Conservation (phyloP, 2,888 invertebrate genomes). For the Sisyra nigra region DNA sequence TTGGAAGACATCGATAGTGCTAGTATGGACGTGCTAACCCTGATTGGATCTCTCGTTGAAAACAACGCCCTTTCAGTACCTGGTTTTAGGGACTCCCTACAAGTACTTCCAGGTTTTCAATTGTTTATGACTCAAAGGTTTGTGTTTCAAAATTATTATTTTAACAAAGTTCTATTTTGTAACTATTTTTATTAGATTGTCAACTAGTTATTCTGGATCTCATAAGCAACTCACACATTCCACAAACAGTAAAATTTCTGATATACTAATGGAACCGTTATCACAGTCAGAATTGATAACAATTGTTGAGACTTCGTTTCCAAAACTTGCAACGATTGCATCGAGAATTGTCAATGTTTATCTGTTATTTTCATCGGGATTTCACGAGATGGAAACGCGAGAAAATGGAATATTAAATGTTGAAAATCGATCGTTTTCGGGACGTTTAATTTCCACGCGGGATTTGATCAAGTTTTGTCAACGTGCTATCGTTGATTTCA, state of each 20-base stretch:
- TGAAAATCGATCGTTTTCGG: slow-evolving; percentile 24
- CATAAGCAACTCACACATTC: slow-evolving; percentile 44
- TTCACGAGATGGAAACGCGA: slow-evolving; percentile 29
- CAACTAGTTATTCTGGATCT: slow-evolving; percentile 41
- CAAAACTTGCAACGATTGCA: slow-evolving; percentile 52
- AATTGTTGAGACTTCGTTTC: slow-evolving; percentile 53
- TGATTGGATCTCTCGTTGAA: slow-evolving; percentile 72
- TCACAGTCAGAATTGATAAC: slow-evolving; percentile 55
- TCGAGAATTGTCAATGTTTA: slow-evolving; percentile 70
- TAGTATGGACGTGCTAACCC: slow-evolving; percentile 80
- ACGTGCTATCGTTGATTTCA: slow-evolving; percentile 56
- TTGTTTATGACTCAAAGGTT: slow-evolving; percentile 81
- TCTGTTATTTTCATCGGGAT: slow-evolving; percentile 58
- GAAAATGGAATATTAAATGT: slow-evolving; percentile 17
- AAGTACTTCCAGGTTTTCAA: slow-evolving; percentile 74
- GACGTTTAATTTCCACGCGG: slow-evolving; percentile 60
- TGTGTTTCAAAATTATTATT: slow-evolving; percentile 9
- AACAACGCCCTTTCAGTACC: slow-evolving; percentile 69
- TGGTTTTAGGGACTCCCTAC: slow-evolving; percentile 70
- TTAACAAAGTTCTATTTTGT: slow-evolving; percentile 2
- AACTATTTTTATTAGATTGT: slow-evolving; percentile 30
- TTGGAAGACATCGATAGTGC: slow-evolving; percentile 93
- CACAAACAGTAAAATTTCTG: slow-evolving; percentile 50
- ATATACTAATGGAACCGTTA: slow-evolving; percentile 39
- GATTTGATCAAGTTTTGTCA: slow-evolving; percentile 88